Base-by-base conservation (phyloP, 2,797 vertebrate genomes). In the Atherinosoma microstoma region DNA sequence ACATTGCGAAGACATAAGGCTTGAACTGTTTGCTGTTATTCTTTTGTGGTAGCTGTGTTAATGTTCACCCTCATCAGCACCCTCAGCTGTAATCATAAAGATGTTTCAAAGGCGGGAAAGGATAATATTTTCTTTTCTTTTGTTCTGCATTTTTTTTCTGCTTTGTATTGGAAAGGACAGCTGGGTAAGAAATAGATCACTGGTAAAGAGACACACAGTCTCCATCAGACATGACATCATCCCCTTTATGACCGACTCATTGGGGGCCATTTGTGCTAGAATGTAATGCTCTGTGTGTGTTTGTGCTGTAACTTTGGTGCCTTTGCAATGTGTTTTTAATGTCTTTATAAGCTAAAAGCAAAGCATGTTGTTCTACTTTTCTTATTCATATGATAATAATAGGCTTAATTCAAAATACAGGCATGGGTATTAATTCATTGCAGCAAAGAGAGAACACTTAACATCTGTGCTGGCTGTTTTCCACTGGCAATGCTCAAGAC, bases 221-320 rank as follows among this genome's bases (percentile, higher is more conserved):
- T 87, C 90, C 78, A 85, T 87, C 88, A 94, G 91, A 93, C 91
- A 92, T 94, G 91, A 95, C 92, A 93, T 94, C 92, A 94, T 83
- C 87, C 82, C 77, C 79, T 90, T 87, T 87, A 91, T 78, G 82
- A 83, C 76, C 76, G 80, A 79, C 82, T 88, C 84, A 79, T 68
- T 67, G 76, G 92, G 84, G 83, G 86, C 76, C 78, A 82, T 82
- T 89, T 89, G 76, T 79, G 79, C 75, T 56, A 67, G 63, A 84
- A 85, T 78, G 76, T 81, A 84, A 70, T 83, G 76, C 64, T 60
- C 49, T n/a, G 13, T 45, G 67, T 72, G 51, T 49, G 63, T 71
- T 35, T 67, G 4, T 27, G 40, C 70, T 72, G 30, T 49, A 49
- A 34, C n/a, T 40, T 10, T 32, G 15, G 34, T 63, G 58, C 32